Evolutionary conservation across 2,113 vertebrate genomes (phyloP).

Genomic region (Pteruthius melanotis): DNA sequence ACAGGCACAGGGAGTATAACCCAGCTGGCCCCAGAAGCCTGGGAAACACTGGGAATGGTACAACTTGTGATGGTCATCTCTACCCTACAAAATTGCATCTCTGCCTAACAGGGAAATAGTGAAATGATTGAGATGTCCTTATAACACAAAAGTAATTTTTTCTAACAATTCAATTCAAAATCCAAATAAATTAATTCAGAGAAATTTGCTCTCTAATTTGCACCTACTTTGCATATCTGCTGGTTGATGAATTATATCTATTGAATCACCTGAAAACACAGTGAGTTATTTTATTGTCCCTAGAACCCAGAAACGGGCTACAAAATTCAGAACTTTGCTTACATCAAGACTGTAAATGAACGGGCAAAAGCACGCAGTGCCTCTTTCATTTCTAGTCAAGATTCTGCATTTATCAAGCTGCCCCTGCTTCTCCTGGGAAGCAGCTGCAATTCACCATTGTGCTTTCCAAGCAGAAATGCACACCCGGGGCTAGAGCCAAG

Average conservation of each 20-base stretch:
- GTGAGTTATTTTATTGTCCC: neutral
- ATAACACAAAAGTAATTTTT: neutral
- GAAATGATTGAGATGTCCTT: neutral
- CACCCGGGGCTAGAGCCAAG: neutral
- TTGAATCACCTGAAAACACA: neutral
- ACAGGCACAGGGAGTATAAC: neutral
- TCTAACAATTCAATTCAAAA: neutral
- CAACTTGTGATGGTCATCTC: neutral
- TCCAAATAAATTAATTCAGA: neutral
- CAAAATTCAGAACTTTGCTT: neutral
- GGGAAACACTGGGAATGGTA: neutral
- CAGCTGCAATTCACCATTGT: neutral
- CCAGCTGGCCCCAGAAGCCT: neutral
- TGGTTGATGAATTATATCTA: neutral
- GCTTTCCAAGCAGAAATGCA: neutral
- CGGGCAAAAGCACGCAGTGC: neutral
- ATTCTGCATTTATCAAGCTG: neutral
- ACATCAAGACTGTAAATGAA: neutral
- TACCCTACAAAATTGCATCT: neutral
- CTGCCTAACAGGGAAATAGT: neutral
- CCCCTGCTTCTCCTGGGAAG: neutral
- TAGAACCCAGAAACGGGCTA: neutral
- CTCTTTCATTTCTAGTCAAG: neutral
- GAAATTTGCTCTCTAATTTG: neutral
- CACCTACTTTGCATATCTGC: neutral